Conservation (phyloP, 2,888 invertebrate genomes). For the Apotomis betuletana region DNA sequence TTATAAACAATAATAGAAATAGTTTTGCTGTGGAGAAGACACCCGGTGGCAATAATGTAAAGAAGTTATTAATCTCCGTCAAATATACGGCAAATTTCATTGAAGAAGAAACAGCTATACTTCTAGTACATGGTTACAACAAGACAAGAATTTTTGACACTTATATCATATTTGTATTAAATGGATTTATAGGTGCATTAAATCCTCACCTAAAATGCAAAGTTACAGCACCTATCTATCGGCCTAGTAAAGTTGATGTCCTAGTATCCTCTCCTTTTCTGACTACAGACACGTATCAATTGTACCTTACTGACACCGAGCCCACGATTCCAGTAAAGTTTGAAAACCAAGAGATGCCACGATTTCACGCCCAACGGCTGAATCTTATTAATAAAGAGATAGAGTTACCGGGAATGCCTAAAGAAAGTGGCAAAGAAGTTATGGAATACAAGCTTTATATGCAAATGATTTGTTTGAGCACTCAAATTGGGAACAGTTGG, state of each 20-base stretch:
- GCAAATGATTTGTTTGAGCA: conserved; percentile 70
- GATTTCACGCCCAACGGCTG: conserved; percentile 66
- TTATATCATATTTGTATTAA: conserved; percentile 67
- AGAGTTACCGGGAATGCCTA: conserved; percentile 59
- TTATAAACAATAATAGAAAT: conserved; percentile 66
- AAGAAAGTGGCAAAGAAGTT: conserved; percentile 61
- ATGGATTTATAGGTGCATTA: conserved; percentile 62
- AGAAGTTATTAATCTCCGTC: conserved; percentile 68
- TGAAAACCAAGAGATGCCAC: conserved; percentile 54
- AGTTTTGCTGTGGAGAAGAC: conserved; percentile 71
- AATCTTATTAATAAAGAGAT: conserved; percentile 71
- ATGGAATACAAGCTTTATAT: conserved; percentile 67
- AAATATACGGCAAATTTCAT: conserved; percentile 73
- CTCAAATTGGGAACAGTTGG: conserved; percentile 68
- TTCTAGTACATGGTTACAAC: conserved; percentile 74
- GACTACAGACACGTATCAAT: conserved; percentile 52
- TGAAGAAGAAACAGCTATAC: conserved; percentile 60
- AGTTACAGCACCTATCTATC: conserved; percentile 71
- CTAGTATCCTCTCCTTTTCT: conserved; percentile 68
- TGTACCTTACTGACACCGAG: conserved; percentile 67
- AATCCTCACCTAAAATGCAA: conserved; percentile 70
- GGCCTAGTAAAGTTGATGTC: conserved; percentile 71
- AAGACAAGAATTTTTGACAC: conserved; percentile 78
- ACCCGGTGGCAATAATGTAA: conserved; percentile 63
- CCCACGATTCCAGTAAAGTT: conserved; percentile 65